Conservation (phyloP, 2,797 vertebrate genomes). For the Acipenser oxyrinchus region DNA sequence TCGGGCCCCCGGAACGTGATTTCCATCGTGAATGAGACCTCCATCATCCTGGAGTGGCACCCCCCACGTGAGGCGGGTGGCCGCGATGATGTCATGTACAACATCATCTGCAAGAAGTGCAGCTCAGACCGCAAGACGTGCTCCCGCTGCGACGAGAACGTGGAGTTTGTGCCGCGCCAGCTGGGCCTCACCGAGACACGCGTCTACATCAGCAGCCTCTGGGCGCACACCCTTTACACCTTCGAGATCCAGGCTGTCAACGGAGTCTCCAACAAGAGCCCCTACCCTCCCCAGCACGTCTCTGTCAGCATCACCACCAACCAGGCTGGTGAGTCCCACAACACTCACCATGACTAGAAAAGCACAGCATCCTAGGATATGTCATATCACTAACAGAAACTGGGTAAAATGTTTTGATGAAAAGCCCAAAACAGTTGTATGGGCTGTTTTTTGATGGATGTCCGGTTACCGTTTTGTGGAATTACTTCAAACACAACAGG, state of each 20-base stretch:
- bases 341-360: too few species aligned
- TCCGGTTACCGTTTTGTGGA: too few species aligned
- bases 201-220: constrained; percentile 91
- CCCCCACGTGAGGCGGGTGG: constrained; percentile 84
- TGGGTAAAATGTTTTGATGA: too few species aligned
- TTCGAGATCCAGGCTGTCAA: constrained; percentile 96
- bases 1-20: constrained; percentile 93
- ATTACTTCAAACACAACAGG: too few species aligned
- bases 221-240: constrained; percentile 90
- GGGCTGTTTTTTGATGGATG: too few species aligned
- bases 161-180: constrained; percentile 88
- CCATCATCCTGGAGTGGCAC: constrained; percentile 94
- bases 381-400: too few species aligned
- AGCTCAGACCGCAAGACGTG: constrained; percentile 77
- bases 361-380: too few species aligned
- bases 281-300: constrained; percentile 86
- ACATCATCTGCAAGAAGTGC: constrained; percentile 95
- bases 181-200: constrained; percentile 82
- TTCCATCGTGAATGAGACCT: constrained; percentile 93
- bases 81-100: constrained; percentile 88
- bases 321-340: constrained; percentile 77
- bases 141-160: constrained; percentile 93
- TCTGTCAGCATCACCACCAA: constrained; percentile 97
- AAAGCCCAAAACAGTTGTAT: too few species aligned
- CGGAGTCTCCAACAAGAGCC: constrained; percentile 89